phyloP scores from a whole-genome alignment of 1,140 invertebrate genomes.

The Mycetomoellerius zeteki region DNA sequence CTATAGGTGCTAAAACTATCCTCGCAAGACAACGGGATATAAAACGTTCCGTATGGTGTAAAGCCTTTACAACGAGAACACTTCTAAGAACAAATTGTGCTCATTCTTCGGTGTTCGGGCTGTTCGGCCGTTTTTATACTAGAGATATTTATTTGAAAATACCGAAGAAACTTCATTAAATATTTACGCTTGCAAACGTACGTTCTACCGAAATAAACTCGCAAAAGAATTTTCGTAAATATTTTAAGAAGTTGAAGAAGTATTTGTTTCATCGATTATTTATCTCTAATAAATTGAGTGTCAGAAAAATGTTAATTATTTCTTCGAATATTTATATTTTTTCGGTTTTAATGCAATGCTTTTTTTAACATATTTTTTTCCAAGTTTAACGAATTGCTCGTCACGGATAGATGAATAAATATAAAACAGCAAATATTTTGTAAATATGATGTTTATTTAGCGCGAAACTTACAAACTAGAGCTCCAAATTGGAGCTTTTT shows the following conservation, averaged over 20 bases:
- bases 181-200: constrained; percentile 28
- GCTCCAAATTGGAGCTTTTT: not conserved
- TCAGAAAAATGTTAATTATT: not conserved
- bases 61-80: constrained; percentile 14
- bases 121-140: constrained; percentile 12
- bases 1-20: not conserved
- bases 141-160: constrained; percentile 47
- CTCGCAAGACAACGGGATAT: constrained; percentile 12
- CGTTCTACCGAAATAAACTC: constrained; percentile 5
- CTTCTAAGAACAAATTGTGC: constrained; percentile 36
- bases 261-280: not conserved
- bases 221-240: constrained; percentile 10
- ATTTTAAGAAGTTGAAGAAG: constrained; percentile 14
- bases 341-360: not conserved
- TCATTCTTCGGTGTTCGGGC: not conserved
- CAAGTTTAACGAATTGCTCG: not conserved
- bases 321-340: not conserved
- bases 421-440: not conserved
- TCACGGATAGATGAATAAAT: constrained; percentile 6
- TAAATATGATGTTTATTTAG: constrained; percentile 9
- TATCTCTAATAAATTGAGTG: not conserved
- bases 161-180: constrained; percentile 23
- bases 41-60: constrained; percentile 24
- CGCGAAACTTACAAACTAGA: not conserved
- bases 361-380: not conserved